These are phyloP conservation scores for Aleiodes testaceus DNA, from an alignment of 2,888 invertebrate genomes.

Conservation along the genomic window DNA sequence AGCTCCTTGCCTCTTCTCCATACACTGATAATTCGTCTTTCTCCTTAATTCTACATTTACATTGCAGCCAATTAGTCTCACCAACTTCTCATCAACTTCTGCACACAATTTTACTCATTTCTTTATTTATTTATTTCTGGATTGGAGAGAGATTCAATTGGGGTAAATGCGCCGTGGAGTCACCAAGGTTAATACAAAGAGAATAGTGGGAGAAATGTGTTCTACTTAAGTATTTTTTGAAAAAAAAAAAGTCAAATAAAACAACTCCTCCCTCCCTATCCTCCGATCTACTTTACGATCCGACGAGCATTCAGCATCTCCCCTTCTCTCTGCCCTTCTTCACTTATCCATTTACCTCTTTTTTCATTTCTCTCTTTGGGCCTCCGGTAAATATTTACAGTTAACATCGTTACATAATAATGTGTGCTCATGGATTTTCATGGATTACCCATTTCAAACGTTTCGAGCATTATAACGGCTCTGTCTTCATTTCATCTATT, in stretches of 20 bases:
- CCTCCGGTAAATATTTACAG: slow-evolving; percentile 69
- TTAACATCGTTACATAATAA: slow-evolving; percentile 68
- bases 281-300: slow-evolving; percentile 63
- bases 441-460: slow-evolving; percentile 48
- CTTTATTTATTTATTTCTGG: neutral
- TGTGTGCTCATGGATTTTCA: slow-evolving; percentile 39
- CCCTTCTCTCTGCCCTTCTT: slow-evolving; percentile 1
- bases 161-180: slow-evolving; percentile 35
- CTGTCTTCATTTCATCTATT: slow-evolving; percentile 46
- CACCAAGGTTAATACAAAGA: slow-evolving; percentile 24
- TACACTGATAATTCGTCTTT: slow-evolving; percentile 3
- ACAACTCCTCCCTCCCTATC: slow-evolving; percentile 37
- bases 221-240: slow-evolving; percentile 68
- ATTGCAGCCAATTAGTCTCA: slow-evolving; percentile 22
- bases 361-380: slow-evolving; percentile 37
- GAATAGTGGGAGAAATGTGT: slow-evolving; percentile 51
- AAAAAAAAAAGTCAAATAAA: slow-evolving; percentile 50
- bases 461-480: slow-evolving; percentile 42
- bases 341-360: slow-evolving; percentile 36
- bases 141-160: neutral
- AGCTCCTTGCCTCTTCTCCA: slow-evolving; percentile 4
- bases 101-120: neutral
- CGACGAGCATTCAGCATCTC: slow-evolving; percentile 43
- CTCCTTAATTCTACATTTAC: slow-evolving; percentile 14
- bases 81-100: slow-evolving; percentile 25